Percentiles rank a stretch among this genome's conserved stretches.
Evolutionary conservation across 2,888 invertebrate genomes (phyloP).

Genomic region (Agonum fuliginosum): DNA sequence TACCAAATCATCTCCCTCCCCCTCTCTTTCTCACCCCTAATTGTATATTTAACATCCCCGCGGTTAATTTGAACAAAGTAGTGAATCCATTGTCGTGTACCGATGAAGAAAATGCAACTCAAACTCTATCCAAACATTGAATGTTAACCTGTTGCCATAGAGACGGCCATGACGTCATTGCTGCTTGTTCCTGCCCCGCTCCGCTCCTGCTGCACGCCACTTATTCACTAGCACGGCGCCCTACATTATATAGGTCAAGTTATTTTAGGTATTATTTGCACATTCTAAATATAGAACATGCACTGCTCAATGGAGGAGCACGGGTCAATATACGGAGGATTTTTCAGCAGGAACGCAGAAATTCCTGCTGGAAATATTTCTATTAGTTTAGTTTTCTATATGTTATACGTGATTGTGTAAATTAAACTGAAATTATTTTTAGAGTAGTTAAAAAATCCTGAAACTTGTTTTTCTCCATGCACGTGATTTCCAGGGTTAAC

Average conservation of each 20-base stretch:
- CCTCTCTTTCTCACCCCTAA: too few species aligned
- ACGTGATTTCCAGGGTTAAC: conserved; percentile 32
- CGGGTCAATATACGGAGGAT: not conserved
- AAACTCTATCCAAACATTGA: conserved; percentile 63
- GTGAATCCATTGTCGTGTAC: conserved; percentile 36
- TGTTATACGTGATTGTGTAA: not conserved
- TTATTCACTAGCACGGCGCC: conserved; percentile 47
- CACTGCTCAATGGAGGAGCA: conserved; percentile 39
- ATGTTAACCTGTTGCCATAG: conserved; percentile 70
- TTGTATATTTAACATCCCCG: too few species aligned
- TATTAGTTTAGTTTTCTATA: too few species aligned
- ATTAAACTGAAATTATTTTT: not conserved
- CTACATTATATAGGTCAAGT: conserved; percentile 55
- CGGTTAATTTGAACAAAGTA: conserved; percentile 41
- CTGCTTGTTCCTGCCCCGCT: conserved; percentile 65
- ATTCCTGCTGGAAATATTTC: too few species aligned
- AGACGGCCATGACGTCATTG: conserved; percentile 71
- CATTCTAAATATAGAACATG: conserved; percentile 50
- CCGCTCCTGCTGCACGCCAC: not conserved
- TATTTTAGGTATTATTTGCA: conserved; percentile 58
- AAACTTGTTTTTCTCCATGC: not conserved
- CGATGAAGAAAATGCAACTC: conserved; percentile 54
- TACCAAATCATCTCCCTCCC: too few species aligned
- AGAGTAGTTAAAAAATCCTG: not conserved
- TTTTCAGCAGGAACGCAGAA: not conserved